Conservation (phyloP, 2,113 vertebrate genomes). For the Mus musculus region GRCm39 chr5:87613001-87613500, state of each 20-base stretch:
- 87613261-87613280: conserved; percentile 91
- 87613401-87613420: conserved; percentile 89
- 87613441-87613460: not conserved
- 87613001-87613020: not conserved
- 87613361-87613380: conserved; percentile 95
- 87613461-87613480: not conserved
- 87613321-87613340: conserved; percentile 92
- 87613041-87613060: too few species aligned
- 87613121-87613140: accelerated
- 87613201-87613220: not conserved
- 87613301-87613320: conserved; percentile 96
- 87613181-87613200: not conserved
- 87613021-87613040: not conserved
- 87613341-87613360: conserved; percentile 96
- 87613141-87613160: not conserved
- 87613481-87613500: not conserved
- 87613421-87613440: conserved; percentile 42
- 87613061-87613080: not conserved
- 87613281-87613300: conserved; percentile 93
- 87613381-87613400: conserved; percentile 91
- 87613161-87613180: not conserved
- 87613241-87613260: not conserved
- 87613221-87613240: not conserved
- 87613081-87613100: not conserved
- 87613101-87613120: not conserved